These are phyloP conservation scores for Drosophila baimaii DNA, from an alignment of 1,140 invertebrate genomes.

Conservation along the genomic window DNA sequence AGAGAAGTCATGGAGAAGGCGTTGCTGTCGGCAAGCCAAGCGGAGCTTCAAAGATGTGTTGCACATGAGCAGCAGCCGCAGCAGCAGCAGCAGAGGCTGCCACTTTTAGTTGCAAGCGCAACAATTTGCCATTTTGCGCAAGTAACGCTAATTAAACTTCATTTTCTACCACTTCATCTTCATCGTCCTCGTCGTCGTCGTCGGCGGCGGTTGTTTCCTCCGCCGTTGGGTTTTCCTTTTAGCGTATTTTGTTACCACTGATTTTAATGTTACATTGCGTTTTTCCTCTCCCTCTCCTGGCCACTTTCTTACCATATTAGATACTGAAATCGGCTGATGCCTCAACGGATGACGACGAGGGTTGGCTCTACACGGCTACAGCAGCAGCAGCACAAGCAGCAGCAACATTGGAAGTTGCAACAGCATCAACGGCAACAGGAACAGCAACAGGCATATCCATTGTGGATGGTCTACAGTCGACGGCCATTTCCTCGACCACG, in stretches of 20 bases:
- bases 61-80: conserved; percentile 29
- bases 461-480: conserved; percentile 73
- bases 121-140: conserved; percentile 83
- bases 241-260: conserved; percentile 45
- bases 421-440: conserved; percentile 23
- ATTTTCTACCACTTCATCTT: conserved; percentile 78
- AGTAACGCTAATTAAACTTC: conserved; percentile 83
- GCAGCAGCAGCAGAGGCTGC: conserved; percentile 18
- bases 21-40: conserved; percentile 28
- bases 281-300: conserved; percentile 6
- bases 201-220: conserved; percentile 27
- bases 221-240: conserved; percentile 48
- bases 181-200: conserved; percentile 34
- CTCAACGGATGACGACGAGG: conserved; percentile 82
- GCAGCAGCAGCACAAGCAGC: conserved; percentile 19
- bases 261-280: conserved; percentile 62
- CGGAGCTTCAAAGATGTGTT: conserved; percentile 33
- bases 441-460: conserved; percentile 25
- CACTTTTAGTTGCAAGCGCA: conserved; percentile 51
- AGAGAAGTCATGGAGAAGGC: conserved; percentile 25
- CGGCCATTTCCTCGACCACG: conserved; percentile 71
- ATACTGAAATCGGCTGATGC: conserved; percentile 83
- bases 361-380: conserved; percentile 79
- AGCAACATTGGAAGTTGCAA: conserved; percentile 31
- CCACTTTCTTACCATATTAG: conserved; percentile 36